Percentiles rank a stretch among this genome's conserved stretches.
phyloP scores from a whole-genome alignment of 2,113 vertebrate genomes.

The Fulica atra region DNA sequence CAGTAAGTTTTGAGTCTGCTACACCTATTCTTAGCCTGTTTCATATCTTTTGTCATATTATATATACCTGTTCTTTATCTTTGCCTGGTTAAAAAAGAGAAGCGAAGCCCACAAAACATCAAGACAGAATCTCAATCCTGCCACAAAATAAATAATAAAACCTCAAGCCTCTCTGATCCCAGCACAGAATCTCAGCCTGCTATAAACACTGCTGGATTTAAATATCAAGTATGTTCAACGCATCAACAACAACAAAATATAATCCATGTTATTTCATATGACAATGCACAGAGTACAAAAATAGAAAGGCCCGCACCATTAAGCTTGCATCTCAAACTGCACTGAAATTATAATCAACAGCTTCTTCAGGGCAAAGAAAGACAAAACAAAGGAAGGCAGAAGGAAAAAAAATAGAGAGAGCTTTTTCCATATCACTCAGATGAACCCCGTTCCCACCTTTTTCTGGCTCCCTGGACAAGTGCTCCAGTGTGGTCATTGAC shows the following conservation, averaged over 20 bases:
- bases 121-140: background rate
- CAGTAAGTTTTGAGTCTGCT: background rate
- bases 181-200: background rate
- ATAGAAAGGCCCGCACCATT: constrained; percentile 48
- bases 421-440: background rate
- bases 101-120: background rate
- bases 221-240: constrained; percentile 29
- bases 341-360: constrained; percentile 65
- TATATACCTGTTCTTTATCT: background rate
- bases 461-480: background rate
- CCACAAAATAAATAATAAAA: background rate
- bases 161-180: background rate
- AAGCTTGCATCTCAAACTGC: constrained; percentile 46
- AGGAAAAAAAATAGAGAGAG: background rate
- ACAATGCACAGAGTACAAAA: constrained; percentile 55
- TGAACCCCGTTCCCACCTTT: background rate
- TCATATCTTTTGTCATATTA: background rate
- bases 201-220: constrained; percentile 20
- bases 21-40: too few species aligned
- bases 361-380: constrained; percentile 54
- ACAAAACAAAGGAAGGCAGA: constrained; percentile 9
- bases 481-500: too few species aligned
- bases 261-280: constrained; percentile 51
- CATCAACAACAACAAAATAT: constrained; percentile 36
- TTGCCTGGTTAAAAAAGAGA: background rate